Conservation (phyloP, 1,140 invertebrate species). For the Pygmarrhopalites habei region DNA sequence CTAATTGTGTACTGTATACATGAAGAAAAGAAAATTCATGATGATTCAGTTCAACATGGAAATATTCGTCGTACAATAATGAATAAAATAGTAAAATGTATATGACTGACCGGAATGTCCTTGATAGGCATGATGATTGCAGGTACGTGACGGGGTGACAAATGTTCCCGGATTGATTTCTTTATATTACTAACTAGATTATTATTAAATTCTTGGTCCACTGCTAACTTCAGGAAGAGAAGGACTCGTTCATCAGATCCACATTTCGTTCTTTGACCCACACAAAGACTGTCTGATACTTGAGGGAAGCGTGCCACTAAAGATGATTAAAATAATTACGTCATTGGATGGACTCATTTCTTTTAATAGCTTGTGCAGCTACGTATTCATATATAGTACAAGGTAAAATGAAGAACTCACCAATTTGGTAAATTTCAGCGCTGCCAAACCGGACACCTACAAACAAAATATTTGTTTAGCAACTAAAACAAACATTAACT, state of each 20-base stretch:
- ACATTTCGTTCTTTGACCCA: constrained; percentile 44
- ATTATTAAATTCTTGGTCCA: constrained; percentile 42
- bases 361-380: neutral
- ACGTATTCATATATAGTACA: neutral
- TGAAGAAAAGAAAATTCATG: constrained; percentile 12
- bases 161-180: constrained; percentile 45
- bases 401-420: constrained; percentile 42
- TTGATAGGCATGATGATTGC: constrained; percentile 46
- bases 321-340: too few relatives aligned
- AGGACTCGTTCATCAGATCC: constrained; percentile 51
- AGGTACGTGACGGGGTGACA: constrained; percentile 52
- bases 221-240: constrained; percentile 51
- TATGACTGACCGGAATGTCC: constrained; percentile 53
- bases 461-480: too few relatives aligned
- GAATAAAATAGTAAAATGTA: too few relatives aligned
- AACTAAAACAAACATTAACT: too few relatives aligned
- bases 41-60: neutral
- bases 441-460: constrained; percentile 56
- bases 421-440: constrained; percentile 56
- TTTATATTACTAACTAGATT: constrained; percentile 46
- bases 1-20: constrained; percentile 49
- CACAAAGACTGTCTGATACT: constrained; percentile 52
- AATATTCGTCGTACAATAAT: neutral
- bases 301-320: constrained; percentile 50
- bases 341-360: too few relatives aligned